Percentiles rank a stretch among this genome's conserved stretches.
Conservation (phyloP, 2,113 vertebrate genomes). For the Plotosus lineatus region DNA sequence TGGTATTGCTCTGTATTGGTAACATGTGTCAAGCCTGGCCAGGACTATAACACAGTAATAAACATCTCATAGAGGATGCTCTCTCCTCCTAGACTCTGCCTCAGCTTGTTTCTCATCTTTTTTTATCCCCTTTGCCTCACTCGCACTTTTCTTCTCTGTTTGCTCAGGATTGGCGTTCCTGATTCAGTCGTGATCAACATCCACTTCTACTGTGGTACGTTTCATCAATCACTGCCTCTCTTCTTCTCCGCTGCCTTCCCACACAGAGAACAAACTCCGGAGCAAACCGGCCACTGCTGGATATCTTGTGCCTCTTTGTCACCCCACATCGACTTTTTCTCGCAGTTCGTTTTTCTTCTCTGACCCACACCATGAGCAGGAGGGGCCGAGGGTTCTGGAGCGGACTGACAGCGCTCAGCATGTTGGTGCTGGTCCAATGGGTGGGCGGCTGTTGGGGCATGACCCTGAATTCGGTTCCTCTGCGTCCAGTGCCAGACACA, state of each 20-base stretch:
- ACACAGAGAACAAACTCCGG: neutral
- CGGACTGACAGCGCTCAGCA: constrained; percentile 36
- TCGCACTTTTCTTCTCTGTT: constrained; percentile 8
- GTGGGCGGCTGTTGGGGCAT: constrained; percentile 40
- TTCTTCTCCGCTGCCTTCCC: constrained; percentile 7
- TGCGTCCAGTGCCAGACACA: constrained; percentile 8
- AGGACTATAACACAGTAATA: neutral
- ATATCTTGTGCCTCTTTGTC: constrained; percentile 25
- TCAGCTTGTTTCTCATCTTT: neutral
- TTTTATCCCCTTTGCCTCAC: neutral
- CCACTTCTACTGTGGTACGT: neutral
- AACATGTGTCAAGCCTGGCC: neutral
- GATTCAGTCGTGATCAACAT: constrained; percentile 34
- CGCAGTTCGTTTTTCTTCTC: constrained; percentile 14
- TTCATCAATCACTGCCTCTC: constrained; percentile 31
- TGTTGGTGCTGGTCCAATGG: constrained; percentile 50
- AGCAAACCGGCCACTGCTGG: constrained; percentile 2
- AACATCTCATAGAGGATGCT: neutral
- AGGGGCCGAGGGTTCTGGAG: constrained; percentile 36
- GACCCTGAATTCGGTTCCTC: constrained; percentile 45
- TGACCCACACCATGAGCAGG: constrained; percentile 45
- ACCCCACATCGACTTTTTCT: constrained; percentile 28
- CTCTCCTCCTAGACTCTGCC: neutral
- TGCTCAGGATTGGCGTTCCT: constrained; percentile 28
- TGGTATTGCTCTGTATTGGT: neutral